Evolutionary conservation across 2,113 vertebrate species (phyloP), one percentile per base, ranked within the genome.

Genomic region (Balaeniceps rex): DNA sequence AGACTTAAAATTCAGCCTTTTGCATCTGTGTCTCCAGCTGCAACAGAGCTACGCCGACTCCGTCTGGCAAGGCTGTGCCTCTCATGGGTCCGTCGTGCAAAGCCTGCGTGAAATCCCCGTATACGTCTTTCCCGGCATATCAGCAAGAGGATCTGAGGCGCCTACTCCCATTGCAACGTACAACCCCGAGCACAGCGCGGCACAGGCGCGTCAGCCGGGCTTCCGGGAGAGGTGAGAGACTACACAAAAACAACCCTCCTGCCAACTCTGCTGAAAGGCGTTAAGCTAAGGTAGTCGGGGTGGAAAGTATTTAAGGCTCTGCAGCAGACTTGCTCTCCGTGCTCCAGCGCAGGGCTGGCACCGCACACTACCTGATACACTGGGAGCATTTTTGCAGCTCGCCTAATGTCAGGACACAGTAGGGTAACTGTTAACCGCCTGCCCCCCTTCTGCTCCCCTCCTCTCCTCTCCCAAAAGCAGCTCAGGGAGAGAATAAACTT

Each of bases 301-400:
- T 94, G 96, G 96, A 97, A 97, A 96, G 84, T 95, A 97, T 97
- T 97, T 93, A 88, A 92, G 91, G 81, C 89, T 97, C 90, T n/a
- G 4, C 81, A 95, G 97, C 93, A 95, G 95, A 77, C 94, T 97
- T 49, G 49, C 76, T 91, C 91, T 96, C 92, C 36, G 52, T 64
- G 95, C 92, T 94, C 85, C 82, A 84, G 93, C 57, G 47, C 81
- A 93, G 44, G 75, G 87, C 97, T 97, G 94, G 96, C 97, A 95
- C 87, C 19, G 21, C 82, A 36, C 66, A 77, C 92, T 70, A 83
- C 95, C 86, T 83, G 88, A 94, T 91, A 97, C 90, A 96, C 77
- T 96, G 88, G 94, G 87, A 97, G 95, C 87, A 95, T 96, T 97
- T 97, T 96, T 93, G 89, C 97, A 96, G 94, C 88, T 93, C 4